phyloP scores from a whole-genome alignment of 2,888 invertebrate species.

The Diarsia mendica region DNA sequence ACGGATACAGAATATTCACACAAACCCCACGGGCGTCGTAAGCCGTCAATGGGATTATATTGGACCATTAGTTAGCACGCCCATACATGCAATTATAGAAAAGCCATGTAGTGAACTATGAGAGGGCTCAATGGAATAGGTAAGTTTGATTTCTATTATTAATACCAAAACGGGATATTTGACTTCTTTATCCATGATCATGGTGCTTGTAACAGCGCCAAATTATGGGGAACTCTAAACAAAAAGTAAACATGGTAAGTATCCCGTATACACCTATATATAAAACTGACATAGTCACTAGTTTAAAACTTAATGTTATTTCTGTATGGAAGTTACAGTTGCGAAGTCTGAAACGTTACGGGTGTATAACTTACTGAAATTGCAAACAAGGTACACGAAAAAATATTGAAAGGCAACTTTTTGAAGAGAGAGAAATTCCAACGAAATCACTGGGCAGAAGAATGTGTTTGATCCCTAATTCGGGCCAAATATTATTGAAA shows the following conservation, averaged over 20 bases:
- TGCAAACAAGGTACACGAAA: background rate
- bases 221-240: too few species aligned
- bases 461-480: background rate
- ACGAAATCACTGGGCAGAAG: background rate
- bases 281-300: too few species aligned
- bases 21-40: background rate
- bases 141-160: too few species aligned
- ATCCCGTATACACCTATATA: too few species aligned
- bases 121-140: background rate
- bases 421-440: background rate
- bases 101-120: slow-evolving; percentile 3
- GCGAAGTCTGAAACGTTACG: background rate
- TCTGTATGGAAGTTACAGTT: background rate
- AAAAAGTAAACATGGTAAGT: too few species aligned
- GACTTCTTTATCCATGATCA: too few species aligned
- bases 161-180: too few species aligned
- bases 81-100: slow-evolving; percentile 12
- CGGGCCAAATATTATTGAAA: background rate
- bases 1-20: background rate
- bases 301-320: too few species aligned
- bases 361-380: background rate
- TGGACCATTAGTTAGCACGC: slow-evolving; percentile 3
- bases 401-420: background rate
- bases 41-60: slow-evolving; percentile 11
- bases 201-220: too few species aligned